Conservation (phyloP, 2,888 invertebrate genomes). For the Unio delphinus region DNA sequence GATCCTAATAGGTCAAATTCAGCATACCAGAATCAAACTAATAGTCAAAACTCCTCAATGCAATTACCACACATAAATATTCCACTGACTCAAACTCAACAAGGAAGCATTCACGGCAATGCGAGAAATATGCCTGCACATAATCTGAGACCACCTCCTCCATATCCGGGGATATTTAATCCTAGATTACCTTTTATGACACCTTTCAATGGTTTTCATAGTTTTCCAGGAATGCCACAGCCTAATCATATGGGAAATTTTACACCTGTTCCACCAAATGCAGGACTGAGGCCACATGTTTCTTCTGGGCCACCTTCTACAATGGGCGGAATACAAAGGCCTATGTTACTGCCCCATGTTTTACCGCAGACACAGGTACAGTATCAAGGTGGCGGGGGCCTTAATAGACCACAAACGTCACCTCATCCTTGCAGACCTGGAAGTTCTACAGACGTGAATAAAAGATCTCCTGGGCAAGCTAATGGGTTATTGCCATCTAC, state of each 20-base stretch:
- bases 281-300: conserved; percentile 9
- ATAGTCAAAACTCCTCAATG: neutral
- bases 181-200: too few species aligned
- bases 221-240: conserved; percentile 6
- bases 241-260: conserved; percentile 9
- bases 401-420: too few species aligned
- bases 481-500: conserved; percentile 2
- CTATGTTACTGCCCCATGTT: too few species aligned
- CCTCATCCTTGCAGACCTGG: too few species aligned
- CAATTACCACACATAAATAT: too few species aligned
- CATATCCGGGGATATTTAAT: neutral
- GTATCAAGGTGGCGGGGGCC: too few species aligned
- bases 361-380: too few species aligned
- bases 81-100: too few species aligned
- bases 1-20: neutral
- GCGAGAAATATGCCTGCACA: neutral
- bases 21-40: neutral
- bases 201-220: too few species aligned
- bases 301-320: conserved; percentile 7
- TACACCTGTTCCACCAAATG: conserved; percentile 2
- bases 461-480: conserved; percentile 1
- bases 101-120: too few species aligned
- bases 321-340: neutral
- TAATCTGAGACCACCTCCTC: conserved; percentile 3
- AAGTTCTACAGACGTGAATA: too few species aligned